Conservation (phyloP, 2,797 vertebrate genomes). For the Toxotes lorentzi region DNA sequence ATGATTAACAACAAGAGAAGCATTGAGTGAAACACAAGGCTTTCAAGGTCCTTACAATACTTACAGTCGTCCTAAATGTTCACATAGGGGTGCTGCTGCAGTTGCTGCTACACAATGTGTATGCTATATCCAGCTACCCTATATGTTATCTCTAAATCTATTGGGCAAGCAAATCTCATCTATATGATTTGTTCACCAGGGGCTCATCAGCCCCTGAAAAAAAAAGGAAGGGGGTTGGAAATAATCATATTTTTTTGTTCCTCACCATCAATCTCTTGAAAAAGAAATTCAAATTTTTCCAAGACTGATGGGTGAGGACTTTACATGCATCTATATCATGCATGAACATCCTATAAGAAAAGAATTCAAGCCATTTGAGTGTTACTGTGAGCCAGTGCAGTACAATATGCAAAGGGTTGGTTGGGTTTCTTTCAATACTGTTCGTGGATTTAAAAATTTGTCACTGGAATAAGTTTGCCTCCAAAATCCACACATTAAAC, state of each 20-base stretch:
- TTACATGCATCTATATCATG: slow-evolving; percentile 33
- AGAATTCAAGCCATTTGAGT: slow-evolving; percentile 9
- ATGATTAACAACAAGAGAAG: slow-evolving; percentile 34
- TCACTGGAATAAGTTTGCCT: neutral
- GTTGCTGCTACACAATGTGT: slow-evolving; percentile 70
- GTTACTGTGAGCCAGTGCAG: slow-evolving; percentile 9
- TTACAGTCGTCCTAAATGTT: slow-evolving; percentile 74
- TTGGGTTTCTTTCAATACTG: neutral
- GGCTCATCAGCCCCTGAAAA: slow-evolving; percentile 2
- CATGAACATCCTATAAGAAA: slow-evolving; percentile 4
- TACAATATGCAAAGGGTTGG: neutral
- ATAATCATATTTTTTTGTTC: neutral
- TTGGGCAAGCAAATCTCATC: slow-evolving; percentile 43
- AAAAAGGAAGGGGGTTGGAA: neutral
- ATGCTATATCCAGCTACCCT: slow-evolving; percentile 32
- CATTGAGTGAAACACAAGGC: slow-evolving; percentile 46
- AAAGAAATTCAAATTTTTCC: slow-evolving; percentile 9
- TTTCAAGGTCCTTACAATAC: slow-evolving; percentile 59
- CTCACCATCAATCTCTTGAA: slow-evolving; percentile 20
- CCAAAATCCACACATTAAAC: neutral
- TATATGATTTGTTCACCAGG: slow-evolving; percentile 37
- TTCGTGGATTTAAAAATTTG: neutral
- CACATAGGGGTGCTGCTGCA: slow-evolving; percentile 58
- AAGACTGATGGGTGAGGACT: slow-evolving; percentile 29
- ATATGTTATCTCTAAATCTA: slow-evolving; percentile 49